Conservation (phyloP, 2,113 vertebrate genomes). For the Gymnobelideus leadbeateri region DNA sequence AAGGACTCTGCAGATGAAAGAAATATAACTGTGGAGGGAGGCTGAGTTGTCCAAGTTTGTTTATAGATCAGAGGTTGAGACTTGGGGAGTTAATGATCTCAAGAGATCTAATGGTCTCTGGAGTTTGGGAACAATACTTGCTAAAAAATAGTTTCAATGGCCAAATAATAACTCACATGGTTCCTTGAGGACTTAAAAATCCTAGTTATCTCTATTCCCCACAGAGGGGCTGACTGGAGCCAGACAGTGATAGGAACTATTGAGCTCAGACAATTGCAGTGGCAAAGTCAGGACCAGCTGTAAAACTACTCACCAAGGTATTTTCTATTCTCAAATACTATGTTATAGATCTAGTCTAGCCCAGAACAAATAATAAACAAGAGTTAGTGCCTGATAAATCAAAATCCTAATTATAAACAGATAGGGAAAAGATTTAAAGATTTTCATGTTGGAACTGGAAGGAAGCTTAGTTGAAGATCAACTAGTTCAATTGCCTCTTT, state of each 20-base stretch:
- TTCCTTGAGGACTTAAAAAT: not conserved
- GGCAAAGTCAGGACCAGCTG: not conserved
- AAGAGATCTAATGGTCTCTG: not conserved
- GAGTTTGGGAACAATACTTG: not conserved
- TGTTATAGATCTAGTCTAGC: not conserved
- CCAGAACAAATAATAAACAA: not conserved
- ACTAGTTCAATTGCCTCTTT: not conserved
- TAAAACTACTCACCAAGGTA: not conserved
- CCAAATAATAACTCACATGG: not conserved
- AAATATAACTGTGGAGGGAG: not conserved
- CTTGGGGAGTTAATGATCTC: not conserved
- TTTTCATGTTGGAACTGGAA: not conserved
- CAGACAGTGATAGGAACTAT: not conserved
- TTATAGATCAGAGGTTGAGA: not conserved
- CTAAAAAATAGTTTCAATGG: slow-evolving; percentile 34
- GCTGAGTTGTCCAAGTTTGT: not conserved
- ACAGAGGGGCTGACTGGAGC: not conserved
- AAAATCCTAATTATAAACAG: not conserved
- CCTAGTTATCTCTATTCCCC: not conserved
- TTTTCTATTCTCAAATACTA: not conserved
- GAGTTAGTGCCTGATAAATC: not conserved
- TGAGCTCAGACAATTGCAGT: not conserved
- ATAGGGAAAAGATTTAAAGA: not conserved
- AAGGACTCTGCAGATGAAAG: not conserved
- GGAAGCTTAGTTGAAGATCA: not conserved